Evolutionary conservation across 2,113 vertebrate species (phyloP).

Genomic region (Syngnathus scovelli): DNA sequence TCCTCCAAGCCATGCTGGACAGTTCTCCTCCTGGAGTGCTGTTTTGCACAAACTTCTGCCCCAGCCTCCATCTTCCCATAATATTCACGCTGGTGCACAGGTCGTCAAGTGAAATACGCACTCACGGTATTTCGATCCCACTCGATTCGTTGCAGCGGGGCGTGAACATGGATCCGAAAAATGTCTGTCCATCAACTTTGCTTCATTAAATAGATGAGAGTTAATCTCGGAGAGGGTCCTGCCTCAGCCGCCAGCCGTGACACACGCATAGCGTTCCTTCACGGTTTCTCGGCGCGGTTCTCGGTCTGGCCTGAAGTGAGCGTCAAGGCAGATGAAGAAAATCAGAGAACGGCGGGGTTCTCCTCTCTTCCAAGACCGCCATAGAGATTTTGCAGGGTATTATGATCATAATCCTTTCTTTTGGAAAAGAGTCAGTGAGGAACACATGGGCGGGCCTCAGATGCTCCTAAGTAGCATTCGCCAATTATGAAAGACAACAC

Average conservation of each 20-base stretch:
- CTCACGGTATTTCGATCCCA: slow-evolving; percentile 50
- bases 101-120: slow-evolving; percentile 44
- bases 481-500: neutral
- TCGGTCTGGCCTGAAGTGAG: slow-evolving; percentile 40
- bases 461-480: slow-evolving; percentile 8
- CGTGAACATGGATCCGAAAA: slow-evolving; percentile 43
- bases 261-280: slow-evolving; percentile 34
- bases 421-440: slow-evolving; percentile 12
- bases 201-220: slow-evolving; percentile 28
- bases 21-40: slow-evolving; percentile 82
- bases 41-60: slow-evolving; percentile 80
- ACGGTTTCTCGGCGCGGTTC: slow-evolving; percentile 33
- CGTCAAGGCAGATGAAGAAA: slow-evolving; percentile 55
- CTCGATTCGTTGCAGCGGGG: slow-evolving; percentile 23
- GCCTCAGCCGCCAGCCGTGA: slow-evolving; percentile 25
- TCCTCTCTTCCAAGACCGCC: slow-evolving; percentile 62
- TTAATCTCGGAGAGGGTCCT: slow-evolving; percentile 37
- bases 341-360: slow-evolving; percentile 70
- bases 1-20: slow-evolving; percentile 92
- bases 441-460: slow-evolving; percentile 1
- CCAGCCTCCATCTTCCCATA: slow-evolving; percentile 85
- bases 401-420: slow-evolving; percentile 71
- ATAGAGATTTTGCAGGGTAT: slow-evolving; percentile 68
- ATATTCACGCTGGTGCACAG: slow-evolving; percentile 22
- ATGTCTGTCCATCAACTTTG: slow-evolving; percentile 53